Percentiles rank a stretch among this genome's conserved stretches.
Evolutionary conservation across 2,888 invertebrate species (phyloP).

Genomic region (Blastobasis adustella): DNA sequence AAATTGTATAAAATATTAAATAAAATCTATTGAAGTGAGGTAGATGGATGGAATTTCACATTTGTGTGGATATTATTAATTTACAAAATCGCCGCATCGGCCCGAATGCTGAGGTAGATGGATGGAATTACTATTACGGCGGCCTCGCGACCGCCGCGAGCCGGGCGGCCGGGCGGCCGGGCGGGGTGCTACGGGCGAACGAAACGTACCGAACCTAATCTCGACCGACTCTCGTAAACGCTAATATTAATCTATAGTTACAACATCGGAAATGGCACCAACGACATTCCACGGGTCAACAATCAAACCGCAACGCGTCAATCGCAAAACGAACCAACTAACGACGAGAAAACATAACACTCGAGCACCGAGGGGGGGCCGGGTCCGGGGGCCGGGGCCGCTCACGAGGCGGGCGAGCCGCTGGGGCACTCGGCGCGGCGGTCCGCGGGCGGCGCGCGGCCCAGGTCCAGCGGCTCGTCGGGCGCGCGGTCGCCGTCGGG

Average conservation of each 20-base stretch:
- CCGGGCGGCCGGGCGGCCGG: neutral
- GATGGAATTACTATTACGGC: slow-evolving; percentile 74
- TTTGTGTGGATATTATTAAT: slow-evolving; percentile 68
- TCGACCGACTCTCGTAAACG: slow-evolving; percentile 29
- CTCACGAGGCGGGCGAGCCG: slow-evolving; percentile 55
- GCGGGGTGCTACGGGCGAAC: neutral
- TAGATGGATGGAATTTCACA: slow-evolving; percentile 83
- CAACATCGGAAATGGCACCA: slow-evolving; percentile 68
- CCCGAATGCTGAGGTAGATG: slow-evolving; percentile 76
- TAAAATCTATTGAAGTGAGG: slow-evolving; percentile 79
- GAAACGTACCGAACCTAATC: slow-evolving; percentile 2
- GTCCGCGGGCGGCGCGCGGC: slow-evolving; percentile 63
- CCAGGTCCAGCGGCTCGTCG: slow-evolving; percentile 72
- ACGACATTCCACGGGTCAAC: slow-evolving; percentile 72
- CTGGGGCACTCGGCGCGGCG: slow-evolving; percentile 40
- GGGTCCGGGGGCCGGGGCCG: slow-evolving; percentile 14
- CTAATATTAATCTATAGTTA: slow-evolving; percentile 53
- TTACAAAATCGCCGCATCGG: slow-evolving; percentile 66
- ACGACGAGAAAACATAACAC: slow-evolving; percentile 67
- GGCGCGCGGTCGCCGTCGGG: slow-evolving; percentile 71
- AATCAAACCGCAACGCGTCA: slow-evolving; percentile 49
- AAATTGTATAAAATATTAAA: slow-evolving; percentile 76
- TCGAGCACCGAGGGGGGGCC: slow-evolving; percentile 64
- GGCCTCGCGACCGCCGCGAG: slow-evolving; percentile 22
- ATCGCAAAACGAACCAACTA: slow-evolving; percentile 42